These are phyloP conservation scores for Psammodynastes pulverulentus DNA, from an alignment of 2,113 vertebrate genomes.

Conservation along the genomic window DNA sequence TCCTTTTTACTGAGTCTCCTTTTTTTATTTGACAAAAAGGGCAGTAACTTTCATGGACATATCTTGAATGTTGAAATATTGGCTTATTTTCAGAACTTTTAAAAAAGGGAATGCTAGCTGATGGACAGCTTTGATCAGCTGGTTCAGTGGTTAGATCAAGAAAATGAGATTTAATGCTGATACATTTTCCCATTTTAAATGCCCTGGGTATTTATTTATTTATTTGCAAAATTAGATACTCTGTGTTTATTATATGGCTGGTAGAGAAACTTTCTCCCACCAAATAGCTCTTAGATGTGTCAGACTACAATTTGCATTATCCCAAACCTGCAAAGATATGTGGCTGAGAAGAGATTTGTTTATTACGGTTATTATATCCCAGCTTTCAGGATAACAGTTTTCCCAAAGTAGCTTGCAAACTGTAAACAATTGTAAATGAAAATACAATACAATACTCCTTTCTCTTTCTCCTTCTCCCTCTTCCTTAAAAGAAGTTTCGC, in stretches of 20 bases:
- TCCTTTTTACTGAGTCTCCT: background rate
- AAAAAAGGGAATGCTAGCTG: background rate
- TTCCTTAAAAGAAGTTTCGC: background rate
- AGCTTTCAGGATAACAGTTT: background rate
- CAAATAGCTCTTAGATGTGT: background rate
- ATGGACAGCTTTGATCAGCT: no score
- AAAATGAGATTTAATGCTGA: background rate
- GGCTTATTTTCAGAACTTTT: background rate
- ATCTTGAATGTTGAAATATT: background rate
- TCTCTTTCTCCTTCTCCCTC: background rate
- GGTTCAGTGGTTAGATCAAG: background rate
- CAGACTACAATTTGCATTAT: background rate
- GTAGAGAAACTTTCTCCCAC: background rate
- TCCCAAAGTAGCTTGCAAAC: background rate
- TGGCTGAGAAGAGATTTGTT: background rate
- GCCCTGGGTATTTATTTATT: background rate
- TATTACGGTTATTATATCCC: background rate
- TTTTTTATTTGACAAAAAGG: background rate
- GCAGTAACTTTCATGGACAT: background rate
- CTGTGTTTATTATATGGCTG: background rate
- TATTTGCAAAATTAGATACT: background rate
- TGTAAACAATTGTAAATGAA: background rate
- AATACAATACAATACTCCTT: background rate
- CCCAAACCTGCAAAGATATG: background rate
- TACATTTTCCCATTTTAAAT: background rate